A percentile compares a stretch with the other conserved stretches of the same genome.
phyloP scores from a whole-genome alignment of 2,797 vertebrate species.

The Apodemus agrarius region DNA sequence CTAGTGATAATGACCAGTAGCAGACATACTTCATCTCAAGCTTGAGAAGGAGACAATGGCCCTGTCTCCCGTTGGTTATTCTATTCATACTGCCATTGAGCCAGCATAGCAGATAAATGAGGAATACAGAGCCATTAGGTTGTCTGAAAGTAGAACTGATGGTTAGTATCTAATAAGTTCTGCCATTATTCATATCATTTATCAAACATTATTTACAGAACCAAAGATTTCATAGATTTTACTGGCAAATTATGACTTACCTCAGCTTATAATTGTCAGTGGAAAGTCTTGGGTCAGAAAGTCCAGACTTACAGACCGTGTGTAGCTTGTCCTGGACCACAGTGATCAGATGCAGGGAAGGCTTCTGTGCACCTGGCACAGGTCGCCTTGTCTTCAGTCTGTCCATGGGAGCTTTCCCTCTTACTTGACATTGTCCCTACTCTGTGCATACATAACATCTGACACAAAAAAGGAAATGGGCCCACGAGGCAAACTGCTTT shows the following conservation, averaged over 20 bases:
- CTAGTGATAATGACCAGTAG: neutral
- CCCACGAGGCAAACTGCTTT: neutral
- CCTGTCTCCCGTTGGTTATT: neutral
- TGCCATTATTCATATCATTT: neutral
- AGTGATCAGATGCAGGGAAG: conserved; percentile 30
- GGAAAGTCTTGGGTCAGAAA: neutral
- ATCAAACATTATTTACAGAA: conserved; percentile 39
- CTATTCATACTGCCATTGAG: conserved; percentile 25
- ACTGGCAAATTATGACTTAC: neutral
- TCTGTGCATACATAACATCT: neutral
- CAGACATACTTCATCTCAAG: neutral
- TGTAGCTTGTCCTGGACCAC: neutral
- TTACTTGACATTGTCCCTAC: neutral
- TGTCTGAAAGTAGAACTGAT: conserved; percentile 40
- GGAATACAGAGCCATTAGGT: neutral
- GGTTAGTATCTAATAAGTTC: neutral
- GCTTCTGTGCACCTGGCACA: neutral
- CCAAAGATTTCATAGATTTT: neutral
- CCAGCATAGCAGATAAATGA: neutral
- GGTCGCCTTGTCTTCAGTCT: neutral
- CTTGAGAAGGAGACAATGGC: neutral
- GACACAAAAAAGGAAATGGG: neutral
- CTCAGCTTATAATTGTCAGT: neutral
- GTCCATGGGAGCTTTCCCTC: neutral
- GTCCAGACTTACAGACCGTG: neutral